Evolutionary conservation across 35 echinoderm and acorn worm species (phyloP), one percentile per base, ranked within the genome.

Genomic region (Anneissia japonica): DNA sequence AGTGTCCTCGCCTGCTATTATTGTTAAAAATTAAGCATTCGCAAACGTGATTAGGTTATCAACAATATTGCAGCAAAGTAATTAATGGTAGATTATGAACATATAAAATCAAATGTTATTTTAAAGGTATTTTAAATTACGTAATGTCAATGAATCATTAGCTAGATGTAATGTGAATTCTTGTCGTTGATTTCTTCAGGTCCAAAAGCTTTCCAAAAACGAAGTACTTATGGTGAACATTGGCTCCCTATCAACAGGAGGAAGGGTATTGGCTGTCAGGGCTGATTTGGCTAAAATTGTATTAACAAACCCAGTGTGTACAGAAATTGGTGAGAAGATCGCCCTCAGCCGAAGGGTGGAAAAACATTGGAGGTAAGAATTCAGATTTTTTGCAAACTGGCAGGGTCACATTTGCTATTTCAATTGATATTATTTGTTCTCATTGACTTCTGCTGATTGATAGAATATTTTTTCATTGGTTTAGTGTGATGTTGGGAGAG

Each of bases 171-270:
- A 7, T 45, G 40, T 45, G 40, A 7, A 14, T 45, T 45, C 40
- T 45, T 45, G 40, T 11, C 33, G 14, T 35, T 35, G n/a, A 35
- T 80, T 34, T 64, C 6, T 46, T 35, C 83, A 98, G 95, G 95
- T 98, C 3, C 95, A 98, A 87, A 98, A 98, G 74, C 79, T 98
- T 31, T 84, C 91, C 77, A 98, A 94, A 76, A 89, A 92, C 36
- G 95, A 98, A 76, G 95, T 93, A 0, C 79, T 98, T 26, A 98
- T 98, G 95, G 95, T 98, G 74, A 98, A 98, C 87, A 98, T 98
- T 56, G 95, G 95, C 12, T 98, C 95, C 3, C 35, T 98, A 45
- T 98, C 95, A 34, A 98, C 95, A 17, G 95, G 95, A 76, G 92
- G 95, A 12, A 88, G 95, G 34, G 95, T 98, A 4, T 89, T 83